These are phyloP conservation scores for Bovichtus variegatus DNA, from an alignment of 2,797 vertebrate species.

Conservation along the genomic window DNA sequence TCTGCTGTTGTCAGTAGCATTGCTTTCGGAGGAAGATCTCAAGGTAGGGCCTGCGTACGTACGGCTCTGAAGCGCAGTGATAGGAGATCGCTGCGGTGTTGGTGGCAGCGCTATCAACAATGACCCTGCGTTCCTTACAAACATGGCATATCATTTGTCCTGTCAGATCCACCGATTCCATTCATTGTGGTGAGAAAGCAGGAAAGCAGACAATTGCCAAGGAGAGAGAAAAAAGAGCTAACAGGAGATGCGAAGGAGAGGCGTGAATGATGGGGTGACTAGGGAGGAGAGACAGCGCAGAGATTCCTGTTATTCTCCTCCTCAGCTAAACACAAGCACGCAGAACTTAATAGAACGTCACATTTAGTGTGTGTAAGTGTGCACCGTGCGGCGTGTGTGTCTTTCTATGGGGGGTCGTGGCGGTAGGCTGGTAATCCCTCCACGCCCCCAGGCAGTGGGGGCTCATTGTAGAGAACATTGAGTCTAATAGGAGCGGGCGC, in stretches of 20 bases:
- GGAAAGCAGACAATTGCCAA: constrained; percentile 66
- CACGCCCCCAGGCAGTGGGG: constrained; percentile 77
- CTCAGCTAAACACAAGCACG: constrained; percentile 66
- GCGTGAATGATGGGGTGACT: constrained; percentile 78
- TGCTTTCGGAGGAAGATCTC: constrained; percentile 47
- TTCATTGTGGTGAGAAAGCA: constrained; percentile 57
- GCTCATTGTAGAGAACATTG: constrained; percentile 81
- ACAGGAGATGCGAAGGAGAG: constrained; percentile 61
- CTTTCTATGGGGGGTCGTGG: constrained; percentile 69
- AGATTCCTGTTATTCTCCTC: constrained; percentile 71
- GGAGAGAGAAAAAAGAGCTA: constrained; percentile 51
- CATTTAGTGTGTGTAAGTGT: constrained; percentile 36
- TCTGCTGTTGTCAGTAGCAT: constrained; percentile 55
- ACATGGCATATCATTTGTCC: constrained; percentile 73
- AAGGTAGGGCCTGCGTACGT: constrained; percentile 38
- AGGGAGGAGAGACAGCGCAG: constrained; percentile 69
- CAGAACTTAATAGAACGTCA: constrained; percentile 74
- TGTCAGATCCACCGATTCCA: constrained; percentile 82
- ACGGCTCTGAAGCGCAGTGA: constrained; percentile 24
- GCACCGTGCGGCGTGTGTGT: constrained; percentile 53
- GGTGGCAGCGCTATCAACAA: constrained; percentile 64
- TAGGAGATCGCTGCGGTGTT: neutral
- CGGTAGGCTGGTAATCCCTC: constrained; percentile 78
- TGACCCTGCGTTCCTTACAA: constrained; percentile 48
- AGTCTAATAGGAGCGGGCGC: constrained; percentile 84